Evolutionary conservation across 2,113 vertebrate genomes (phyloP), one percentile per base, ranked within the genome.

Genomic region (Sturnus vulgaris): DNA sequence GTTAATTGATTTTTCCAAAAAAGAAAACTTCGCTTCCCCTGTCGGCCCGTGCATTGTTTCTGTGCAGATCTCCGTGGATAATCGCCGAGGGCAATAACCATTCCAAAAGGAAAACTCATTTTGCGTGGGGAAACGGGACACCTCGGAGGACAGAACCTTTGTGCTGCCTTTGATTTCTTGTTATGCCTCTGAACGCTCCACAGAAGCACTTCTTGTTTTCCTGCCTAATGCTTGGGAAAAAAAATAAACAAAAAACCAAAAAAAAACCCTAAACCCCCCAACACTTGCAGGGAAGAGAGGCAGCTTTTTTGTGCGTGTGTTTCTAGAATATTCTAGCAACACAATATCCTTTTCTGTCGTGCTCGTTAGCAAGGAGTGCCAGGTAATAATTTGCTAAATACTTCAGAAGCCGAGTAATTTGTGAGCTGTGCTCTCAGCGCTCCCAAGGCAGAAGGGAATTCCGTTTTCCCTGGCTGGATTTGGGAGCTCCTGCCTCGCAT

Each of bases 311-410:
- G 23, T 10, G 19, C 56, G 44, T 15, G 37, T 5, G 7, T n/a
- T 46, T 82, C 92, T 72, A 40, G 96, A 93, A 94, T 93, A 88
- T 93, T 94, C 95, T 8, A 39, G 25, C 80, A 92, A 37, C 75
- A 89, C 80, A 73, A 57, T 86, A 78, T 87, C 57, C 86, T 92
- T 92, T 88, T 86, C 69, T 81, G 69, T 37, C 59, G 1, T 5
- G 69, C 93, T 94, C 21, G 23, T 92, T 96, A 95, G 83, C 46
- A 1, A 88, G 88, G 85, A 89, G 88, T 66, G 93, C 95, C 95
- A 96, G 96, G 90, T 95, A 96, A 88, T 87, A 94, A 94, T 91
- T 94, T 68, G 82, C 85, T 88, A 90, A 96, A 94, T 78, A 44
- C 93, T 94, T 80, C 35, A 90, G 79, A 27, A 96, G 86, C 81